Conservation (phyloP, 2,797 vertebrate genomes). For the Typhlichthys subterraneus region DNA sequence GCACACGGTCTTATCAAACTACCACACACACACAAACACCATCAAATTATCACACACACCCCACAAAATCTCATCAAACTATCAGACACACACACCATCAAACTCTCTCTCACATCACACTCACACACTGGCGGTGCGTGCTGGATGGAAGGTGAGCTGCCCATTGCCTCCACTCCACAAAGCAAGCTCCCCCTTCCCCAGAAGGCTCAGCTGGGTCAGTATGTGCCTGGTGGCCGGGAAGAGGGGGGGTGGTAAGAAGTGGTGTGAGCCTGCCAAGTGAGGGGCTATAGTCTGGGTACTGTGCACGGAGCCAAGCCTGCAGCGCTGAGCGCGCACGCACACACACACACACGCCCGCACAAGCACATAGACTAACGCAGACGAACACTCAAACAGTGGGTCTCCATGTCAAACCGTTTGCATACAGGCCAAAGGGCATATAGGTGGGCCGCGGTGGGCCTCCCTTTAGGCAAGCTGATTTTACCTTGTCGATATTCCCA, state of each 20-base stretch:
- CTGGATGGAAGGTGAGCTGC: conserved; percentile 71
- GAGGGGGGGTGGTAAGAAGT: conserved; percentile 72
- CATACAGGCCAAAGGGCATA: too few species aligned
- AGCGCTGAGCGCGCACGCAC: conserved; percentile 13
- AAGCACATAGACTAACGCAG: conserved; percentile 8
- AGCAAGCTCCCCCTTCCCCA: conserved; percentile 70
- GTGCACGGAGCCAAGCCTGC: conserved; percentile 39
- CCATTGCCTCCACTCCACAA: conserved; percentile 66
- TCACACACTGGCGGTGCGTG: not conserved
- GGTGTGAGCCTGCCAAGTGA: conserved; percentile 71
- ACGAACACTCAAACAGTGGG: too few species aligned
- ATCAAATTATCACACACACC: too few species aligned
- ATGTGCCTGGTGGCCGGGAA: conserved; percentile 65
- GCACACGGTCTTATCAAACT: too few species aligned
- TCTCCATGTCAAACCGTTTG: too few species aligned
- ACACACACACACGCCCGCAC: not conserved
- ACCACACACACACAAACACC: too few species aligned
- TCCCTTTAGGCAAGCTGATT: too few species aligned
- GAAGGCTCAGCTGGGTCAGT: conserved; percentile 70
- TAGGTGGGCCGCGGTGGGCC: too few species aligned
- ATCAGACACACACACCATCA: not conserved
- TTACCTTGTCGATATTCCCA: too few species aligned
- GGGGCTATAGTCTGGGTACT: conserved; percentile 52
- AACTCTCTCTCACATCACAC: not conserved
- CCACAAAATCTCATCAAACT: not conserved